phyloP scores from a whole-genome alignment of 2,888 invertebrate species.

The Tolmerus cingulatus region DNA sequence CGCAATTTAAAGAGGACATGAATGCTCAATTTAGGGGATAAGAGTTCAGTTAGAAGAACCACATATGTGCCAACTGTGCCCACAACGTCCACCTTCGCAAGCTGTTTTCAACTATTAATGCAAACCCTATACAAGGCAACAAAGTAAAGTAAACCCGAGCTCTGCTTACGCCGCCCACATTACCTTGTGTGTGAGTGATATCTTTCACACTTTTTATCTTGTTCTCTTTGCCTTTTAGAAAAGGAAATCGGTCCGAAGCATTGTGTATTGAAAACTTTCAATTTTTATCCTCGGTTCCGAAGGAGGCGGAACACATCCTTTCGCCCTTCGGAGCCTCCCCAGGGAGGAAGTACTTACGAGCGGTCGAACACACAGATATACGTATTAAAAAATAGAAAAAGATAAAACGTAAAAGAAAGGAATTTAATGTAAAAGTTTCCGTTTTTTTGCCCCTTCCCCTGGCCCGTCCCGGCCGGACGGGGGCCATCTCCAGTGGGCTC shows the following conservation, averaged over 20 bases:
- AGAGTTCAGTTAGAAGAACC: neutral
- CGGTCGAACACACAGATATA: neutral
- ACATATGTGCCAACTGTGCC: slow-evolving; percentile 37
- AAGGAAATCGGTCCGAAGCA: slow-evolving; percentile 8
- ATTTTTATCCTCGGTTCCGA: slow-evolving; percentile 1
- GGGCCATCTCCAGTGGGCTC: slow-evolving; percentile 11
- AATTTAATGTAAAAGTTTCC: slow-evolving; percentile 39
- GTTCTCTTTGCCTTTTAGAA: neutral
- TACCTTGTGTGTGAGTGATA: slow-evolving; percentile 24
- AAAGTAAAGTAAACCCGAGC: neutral
- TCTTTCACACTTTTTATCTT: slow-evolving; percentile 35
- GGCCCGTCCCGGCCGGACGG: neutral
- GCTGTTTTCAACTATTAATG: neutral
- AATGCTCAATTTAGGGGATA: slow-evolving; percentile 23
- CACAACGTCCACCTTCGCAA: slow-evolving; percentile 17
- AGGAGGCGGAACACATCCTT: slow-evolving; percentile 4
- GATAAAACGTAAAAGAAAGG: slow-evolving; percentile 19
- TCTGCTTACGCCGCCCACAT: neutral
- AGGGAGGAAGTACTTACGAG: neutral
- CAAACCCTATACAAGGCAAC: neutral
- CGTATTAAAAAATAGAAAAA: slow-evolving; percentile 29
- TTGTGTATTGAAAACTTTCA: slow-evolving; percentile 37
- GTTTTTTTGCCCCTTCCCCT: neutral
- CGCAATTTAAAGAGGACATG: neutral
- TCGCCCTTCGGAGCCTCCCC: neutral